Evolutionary conservation across 2,113 vertebrate genomes (phyloP).

Genomic region (Eleginops maclovinus): DNA sequence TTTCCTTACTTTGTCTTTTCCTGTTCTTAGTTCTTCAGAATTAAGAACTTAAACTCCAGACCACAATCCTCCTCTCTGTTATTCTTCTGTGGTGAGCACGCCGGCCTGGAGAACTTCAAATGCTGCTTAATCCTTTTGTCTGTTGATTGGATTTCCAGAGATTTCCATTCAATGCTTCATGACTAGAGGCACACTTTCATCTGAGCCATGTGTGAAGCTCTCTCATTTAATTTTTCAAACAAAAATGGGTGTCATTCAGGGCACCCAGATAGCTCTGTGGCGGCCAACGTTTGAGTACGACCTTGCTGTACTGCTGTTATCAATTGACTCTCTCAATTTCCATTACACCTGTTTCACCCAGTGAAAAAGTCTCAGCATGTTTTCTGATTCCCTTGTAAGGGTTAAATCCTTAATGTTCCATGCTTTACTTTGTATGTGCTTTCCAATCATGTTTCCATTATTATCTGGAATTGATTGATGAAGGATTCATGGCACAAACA

Average conservation of each 20-base stretch:
- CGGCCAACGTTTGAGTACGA: too few species aligned
- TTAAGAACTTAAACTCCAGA: neutral
- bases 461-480: neutral
- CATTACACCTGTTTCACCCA: too few species aligned
- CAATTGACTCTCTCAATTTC: too few species aligned
- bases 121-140: slow-evolving; percentile 9
- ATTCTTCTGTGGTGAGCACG: neutral
- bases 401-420: too few species aligned
- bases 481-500: neutral
- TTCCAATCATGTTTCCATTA: neutral
- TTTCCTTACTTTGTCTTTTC: neutral
- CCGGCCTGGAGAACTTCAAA: slow-evolving; percentile 2
- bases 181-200: slow-evolving; percentile 11
- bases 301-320: too few species aligned
- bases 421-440: neutral
- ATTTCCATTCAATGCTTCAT: neutral
- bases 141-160: slow-evolving; percentile 18
- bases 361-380: too few species aligned
- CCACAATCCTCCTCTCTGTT: neutral
- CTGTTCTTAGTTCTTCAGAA: slow-evolving; percentile 14
- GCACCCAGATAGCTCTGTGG: too few species aligned
- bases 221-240: slow-evolving; percentile 8
- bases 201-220: neutral
- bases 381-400: too few species aligned
- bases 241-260: too few species aligned